Evolutionary conservation across 1,140 invertebrate genomes (phyloP).

Genomic region (Microvelia longipes): DNA sequence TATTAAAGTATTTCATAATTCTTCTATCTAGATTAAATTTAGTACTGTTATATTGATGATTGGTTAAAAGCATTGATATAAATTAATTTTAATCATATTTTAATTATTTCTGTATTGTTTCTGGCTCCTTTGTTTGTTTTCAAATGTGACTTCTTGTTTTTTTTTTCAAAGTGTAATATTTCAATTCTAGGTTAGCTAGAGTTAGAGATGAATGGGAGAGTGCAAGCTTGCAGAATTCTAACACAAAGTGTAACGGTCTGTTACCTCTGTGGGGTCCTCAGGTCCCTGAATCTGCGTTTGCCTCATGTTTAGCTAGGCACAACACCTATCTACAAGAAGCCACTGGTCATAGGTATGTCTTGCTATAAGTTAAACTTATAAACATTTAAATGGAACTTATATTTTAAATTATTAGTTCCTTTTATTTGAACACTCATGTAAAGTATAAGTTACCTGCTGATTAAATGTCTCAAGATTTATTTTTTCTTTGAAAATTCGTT

Average conservation of each 20-base stretch:
- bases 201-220: slow-evolving; percentile 93
- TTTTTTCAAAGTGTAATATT: background rate
- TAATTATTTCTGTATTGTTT: no score
- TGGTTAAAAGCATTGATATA: background rate
- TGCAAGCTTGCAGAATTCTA: slow-evolving; percentile 91
- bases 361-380: no score
- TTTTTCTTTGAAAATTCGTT: no score
- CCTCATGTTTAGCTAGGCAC: slow-evolving; percentile 78
- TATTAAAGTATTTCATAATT: background rate
- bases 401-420: no score
- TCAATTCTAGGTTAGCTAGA: slow-evolving; percentile 39
- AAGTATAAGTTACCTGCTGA: no score
- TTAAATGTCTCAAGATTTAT: no score
- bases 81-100: no score
- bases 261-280: slow-evolving; percentile 91
- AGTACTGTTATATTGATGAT: background rate
- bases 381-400: no score
- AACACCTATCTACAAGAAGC: slow-evolving; percentile 74
- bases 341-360: slow-evolving; percentile 45
- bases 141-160: background rate
- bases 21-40: background rate
- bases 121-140: background rate
- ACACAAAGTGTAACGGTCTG: slow-evolving; percentile 91
- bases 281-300: slow-evolving; percentile 87
- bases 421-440: no score